A percentile compares a stretch with the other conserved stretches of the same genome.
phyloP scores from a whole-genome alignment of 2,113 vertebrate species.

The Nesogale talazaci region DNA sequence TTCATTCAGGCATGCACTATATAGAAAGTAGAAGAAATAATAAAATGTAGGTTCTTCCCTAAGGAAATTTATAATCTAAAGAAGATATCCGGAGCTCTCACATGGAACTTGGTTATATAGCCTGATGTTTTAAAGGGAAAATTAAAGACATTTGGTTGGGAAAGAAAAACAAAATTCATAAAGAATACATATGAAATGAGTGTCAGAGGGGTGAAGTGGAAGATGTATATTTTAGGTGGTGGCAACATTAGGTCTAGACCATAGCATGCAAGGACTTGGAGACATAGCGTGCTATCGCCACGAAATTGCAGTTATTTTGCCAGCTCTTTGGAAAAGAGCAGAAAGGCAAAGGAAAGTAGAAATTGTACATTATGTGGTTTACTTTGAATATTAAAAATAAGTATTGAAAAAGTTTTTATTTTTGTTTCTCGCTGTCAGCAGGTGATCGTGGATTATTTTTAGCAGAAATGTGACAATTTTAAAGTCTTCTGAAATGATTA shows the following conservation, averaged over 20 bases:
- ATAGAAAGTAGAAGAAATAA: slow-evolving; percentile 23
- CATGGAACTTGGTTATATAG: slow-evolving; percentile 1
- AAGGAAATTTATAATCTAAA: slow-evolving; percentile 31
- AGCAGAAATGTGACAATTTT: slow-evolving; percentile 6
- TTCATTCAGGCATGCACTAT: neutral
- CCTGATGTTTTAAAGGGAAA: neutral
- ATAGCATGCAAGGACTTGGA: neutral
- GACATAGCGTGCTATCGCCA: no score
- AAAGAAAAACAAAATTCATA: slow-evolving; percentile 46
- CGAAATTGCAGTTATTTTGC: neutral
- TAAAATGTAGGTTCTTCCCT: slow-evolving; percentile 7
- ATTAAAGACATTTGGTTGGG: neutral
- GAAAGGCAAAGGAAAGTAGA: slow-evolving; percentile 17
- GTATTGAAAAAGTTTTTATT: neutral
- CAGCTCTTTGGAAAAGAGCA: slow-evolving; percentile 18
- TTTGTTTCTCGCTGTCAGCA: neutral
- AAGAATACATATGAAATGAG: slow-evolving; percentile 3
- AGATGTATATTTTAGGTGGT: neutral
- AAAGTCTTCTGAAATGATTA: neutral
- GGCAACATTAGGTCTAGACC: neutral
- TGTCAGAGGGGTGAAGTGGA: neutral
- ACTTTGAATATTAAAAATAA: slow-evolving; percentile 6
- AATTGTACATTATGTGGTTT: neutral
- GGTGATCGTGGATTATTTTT: slow-evolving; percentile 10
- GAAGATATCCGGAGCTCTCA: neutral